Percentiles rank a stretch among this genome's conserved stretches.
Evolutionary conservation across 2,797 vertebrate genomes (phyloP).

Genomic region (Linurgus olivaceus): DNA sequence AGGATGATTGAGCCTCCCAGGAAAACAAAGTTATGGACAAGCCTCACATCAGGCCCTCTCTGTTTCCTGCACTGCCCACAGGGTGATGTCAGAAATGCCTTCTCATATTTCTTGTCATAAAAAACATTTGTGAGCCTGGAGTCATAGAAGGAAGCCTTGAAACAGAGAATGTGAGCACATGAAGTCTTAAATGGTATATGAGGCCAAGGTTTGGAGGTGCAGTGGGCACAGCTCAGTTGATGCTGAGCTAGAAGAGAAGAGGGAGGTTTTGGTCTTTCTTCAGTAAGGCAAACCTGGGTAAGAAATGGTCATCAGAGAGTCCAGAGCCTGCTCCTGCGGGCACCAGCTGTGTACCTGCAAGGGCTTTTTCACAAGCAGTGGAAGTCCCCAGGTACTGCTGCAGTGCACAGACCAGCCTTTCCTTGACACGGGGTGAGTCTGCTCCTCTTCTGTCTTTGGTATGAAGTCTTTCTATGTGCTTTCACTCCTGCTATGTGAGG

Average conservation of each 20-base stretch:
- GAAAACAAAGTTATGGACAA: background rate
- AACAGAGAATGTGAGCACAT: background rate
- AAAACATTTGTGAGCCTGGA: background rate
- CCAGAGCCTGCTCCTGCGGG: background rate
- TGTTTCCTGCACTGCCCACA: background rate
- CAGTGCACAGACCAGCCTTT: background rate
- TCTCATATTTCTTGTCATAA: background rate
- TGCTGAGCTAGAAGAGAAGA: background rate
- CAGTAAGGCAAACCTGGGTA: background rate
- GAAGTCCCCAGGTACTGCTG: background rate
- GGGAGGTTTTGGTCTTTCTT: background rate
- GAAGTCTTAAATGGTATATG: background rate
- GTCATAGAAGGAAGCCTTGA: background rate
- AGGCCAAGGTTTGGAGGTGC: background rate
- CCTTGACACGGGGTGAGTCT: rapidly evolving
- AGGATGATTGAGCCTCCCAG: background rate
- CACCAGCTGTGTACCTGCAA: rapidly evolving
- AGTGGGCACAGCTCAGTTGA: background rate
- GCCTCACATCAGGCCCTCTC: background rate
- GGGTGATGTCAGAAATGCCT: background rate
- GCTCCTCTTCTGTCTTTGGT: background rate
- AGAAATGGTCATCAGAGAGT: background rate
- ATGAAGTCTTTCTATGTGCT: background rate
- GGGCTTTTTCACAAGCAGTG: background rate
- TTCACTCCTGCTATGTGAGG: background rate